A percentile compares a stretch with the other conserved stretches of the same genome.
These are phyloP conservation scores for Pagrus major DNA, from an alignment of 2,113 vertebrate species.

Conservation along the genomic window DNA sequence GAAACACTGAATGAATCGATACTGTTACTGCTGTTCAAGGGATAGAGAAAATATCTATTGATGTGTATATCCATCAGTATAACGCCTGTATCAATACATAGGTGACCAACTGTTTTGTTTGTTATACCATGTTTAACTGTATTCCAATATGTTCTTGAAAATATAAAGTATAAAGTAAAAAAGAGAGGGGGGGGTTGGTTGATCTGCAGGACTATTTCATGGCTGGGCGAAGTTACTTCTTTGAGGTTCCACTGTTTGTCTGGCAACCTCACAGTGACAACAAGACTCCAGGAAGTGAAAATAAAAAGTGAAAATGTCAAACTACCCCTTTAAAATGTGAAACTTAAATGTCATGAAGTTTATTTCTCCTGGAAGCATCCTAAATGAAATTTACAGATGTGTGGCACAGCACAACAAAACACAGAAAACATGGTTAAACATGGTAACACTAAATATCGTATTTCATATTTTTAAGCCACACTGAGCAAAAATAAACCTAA, in stretches of 20 bases:
- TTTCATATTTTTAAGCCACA: neutral
- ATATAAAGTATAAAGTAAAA: too few relatives aligned
- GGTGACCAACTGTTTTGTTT: too few relatives aligned
- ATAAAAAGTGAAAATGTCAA: neutral
- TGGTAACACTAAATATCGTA: slow-evolving; percentile 1
- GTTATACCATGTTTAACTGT: too few relatives aligned
- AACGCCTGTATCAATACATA: too few relatives aligned
- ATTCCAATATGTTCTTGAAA: too few relatives aligned
- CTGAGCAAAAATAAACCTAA: slow-evolving; percentile 7
- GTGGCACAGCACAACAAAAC: neutral
- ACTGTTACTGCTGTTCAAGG: too few relatives aligned
- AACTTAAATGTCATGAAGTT: neutral
- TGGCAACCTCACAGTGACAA: neutral
- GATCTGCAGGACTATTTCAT: neutral
- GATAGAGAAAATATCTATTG: too few relatives aligned
- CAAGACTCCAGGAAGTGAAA: neutral
- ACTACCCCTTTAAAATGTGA: neutral
- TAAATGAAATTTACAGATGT: neutral
- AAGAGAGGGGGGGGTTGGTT: too few relatives aligned
- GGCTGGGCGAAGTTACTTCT: neutral
- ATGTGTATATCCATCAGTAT: too few relatives aligned
- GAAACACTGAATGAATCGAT: too few relatives aligned
- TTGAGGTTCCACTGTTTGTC: neutral
- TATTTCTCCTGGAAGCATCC: neutral
- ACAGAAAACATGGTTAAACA: slow-evolving; percentile 11